A percentile compares a stretch with the other conserved stretches of the same genome.
These are phyloP conservation scores for Blennius ocellaris DNA, from an alignment of 2,113 vertebrate genomes.

Conservation along the genomic window DNA sequence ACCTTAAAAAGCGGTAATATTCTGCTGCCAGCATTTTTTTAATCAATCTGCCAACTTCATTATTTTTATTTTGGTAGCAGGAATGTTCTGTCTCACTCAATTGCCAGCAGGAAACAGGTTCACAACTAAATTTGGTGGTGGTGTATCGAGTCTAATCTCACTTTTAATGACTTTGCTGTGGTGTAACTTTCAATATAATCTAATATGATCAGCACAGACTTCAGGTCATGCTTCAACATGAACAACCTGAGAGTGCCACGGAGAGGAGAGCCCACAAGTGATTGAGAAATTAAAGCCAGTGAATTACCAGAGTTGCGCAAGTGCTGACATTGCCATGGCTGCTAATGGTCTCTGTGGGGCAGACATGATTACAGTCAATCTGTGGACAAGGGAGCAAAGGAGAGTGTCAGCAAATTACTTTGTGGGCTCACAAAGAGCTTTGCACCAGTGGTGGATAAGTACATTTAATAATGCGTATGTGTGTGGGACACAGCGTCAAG, in stretches of 20 bases:
- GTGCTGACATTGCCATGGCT: constrained; percentile 14
- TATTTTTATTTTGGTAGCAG: neutral
- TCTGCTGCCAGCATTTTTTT: neutral
- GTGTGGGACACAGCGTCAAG: too few relatives aligned
- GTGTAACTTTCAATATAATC: too few relatives aligned
- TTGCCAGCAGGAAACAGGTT: neutral
- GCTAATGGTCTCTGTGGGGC: constrained; percentile 18
- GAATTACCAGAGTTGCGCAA: constrained; percentile 4
- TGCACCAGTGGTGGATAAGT: neutral
- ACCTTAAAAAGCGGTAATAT: neutral
- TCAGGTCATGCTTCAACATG: neutral
- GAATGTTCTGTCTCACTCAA: neutral
- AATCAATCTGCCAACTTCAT: neutral
- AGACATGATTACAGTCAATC: constrained; percentile 8
- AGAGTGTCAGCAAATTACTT: neutral
- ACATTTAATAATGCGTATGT: neutral
- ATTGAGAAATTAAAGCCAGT: constrained; percentile 16
- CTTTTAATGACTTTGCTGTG: neutral
- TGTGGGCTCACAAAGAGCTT: neutral
- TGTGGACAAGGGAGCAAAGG: constrained; percentile 8
- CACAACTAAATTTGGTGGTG: neutral
- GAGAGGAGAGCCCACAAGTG: constrained; percentile 7
- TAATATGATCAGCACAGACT: neutral
- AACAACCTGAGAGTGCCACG: neutral
- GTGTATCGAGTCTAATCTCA: neutral